Evolutionary conservation across 53 echinoderm and acorn worm species (phyloP).

Genomic region (Paelopatides confundens): DNA sequence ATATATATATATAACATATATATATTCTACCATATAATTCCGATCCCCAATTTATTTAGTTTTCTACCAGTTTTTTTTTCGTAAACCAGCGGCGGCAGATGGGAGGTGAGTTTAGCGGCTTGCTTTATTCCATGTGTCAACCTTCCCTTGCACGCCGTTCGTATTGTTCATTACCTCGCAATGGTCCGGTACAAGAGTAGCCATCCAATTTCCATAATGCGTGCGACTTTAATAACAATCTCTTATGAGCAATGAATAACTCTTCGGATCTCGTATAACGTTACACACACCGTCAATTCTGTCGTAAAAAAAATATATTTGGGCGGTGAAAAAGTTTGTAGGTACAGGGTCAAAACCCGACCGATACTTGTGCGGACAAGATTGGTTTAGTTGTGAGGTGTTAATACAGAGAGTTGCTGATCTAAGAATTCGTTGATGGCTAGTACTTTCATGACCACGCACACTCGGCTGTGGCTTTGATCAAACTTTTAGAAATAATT

Average conservation of each 20-base stretch:
- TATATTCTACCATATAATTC: not conserved
- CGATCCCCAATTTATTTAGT: not conserved
- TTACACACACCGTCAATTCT: not conserved
- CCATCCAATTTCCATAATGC: constrained; percentile 48
- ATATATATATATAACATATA: not conserved
- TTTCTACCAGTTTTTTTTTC: not conserved
- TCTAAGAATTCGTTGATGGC: not conserved
- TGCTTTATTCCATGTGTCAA: constrained; percentile 11
- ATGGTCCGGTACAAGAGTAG: constrained; percentile 18
- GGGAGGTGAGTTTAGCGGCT: not conserved
- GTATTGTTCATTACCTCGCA: constrained; percentile 1
- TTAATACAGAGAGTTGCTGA: constrained; percentile 2
- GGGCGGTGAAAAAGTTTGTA: not conserved
- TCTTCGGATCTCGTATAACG: not conserved
- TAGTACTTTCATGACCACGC: not conserved
- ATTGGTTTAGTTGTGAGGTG: constrained; percentile 18
- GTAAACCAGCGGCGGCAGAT: constrained; percentile 8
- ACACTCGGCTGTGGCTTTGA: not conserved
- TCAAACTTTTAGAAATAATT: not conserved
- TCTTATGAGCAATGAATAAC: constrained; percentile 25
- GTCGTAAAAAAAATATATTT: not conserved
- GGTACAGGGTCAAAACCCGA: constrained; percentile 6
- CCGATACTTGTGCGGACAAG: not conserved
- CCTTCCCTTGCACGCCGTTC: constrained; percentile 28
- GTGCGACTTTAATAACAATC: constrained; percentile 29